Base-by-base conservation (phyloP, 2,113 vertebrate species). In the Tachuris rubrigastra region DNA sequence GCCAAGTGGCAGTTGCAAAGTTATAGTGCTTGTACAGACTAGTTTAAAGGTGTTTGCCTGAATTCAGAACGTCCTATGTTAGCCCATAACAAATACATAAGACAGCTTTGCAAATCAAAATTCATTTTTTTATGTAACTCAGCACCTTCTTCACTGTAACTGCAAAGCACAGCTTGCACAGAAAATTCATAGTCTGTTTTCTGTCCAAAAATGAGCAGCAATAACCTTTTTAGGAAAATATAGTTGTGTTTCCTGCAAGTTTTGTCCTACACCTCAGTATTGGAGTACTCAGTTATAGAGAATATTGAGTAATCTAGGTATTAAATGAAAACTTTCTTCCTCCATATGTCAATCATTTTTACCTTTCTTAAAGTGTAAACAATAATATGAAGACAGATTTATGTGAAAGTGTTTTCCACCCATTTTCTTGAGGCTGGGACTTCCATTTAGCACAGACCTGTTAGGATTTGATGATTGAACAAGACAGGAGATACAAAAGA, bases 161-260 rank as follows among this genome's bases (percentile, higher is more conserved):
- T 65, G 23, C 19, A 72, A 78, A 87, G 25, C 33, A 87, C 3
- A 68, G 31, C 4, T 83, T n/a, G 8, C 11, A 44, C 9, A 24
- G 9, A 71, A 28, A 12, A 42, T 47, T 88, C 27, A 35, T 9
- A 74, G 9, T 52, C 9, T 28, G 1, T 25, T 95, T 91, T 77
- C 3, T 4, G 4, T 84, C 22, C 2, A 60, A 85, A 59, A 66
- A 35, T 13, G 22, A 50, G 3, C 6, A 84, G 6, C 8, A 59
- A 49, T 35, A 66, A 62, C 4, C 2, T 37, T 80, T 62, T 63
- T 21, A 56, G 22, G 42, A 66, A 91, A 81, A 55, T 2, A 24
- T 0, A 24, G 2, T 23, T 79, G 6, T 10, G 3, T 1, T 58
- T 94, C 20, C 19, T 49, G 17, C 46, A 84, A 4, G 0, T 2